Percentiles rank a stretch among this genome's conserved stretches.
phyloP scores from a whole-genome alignment of 2,113 vertebrate genomes.

The Melanocharis versteri region DNA sequence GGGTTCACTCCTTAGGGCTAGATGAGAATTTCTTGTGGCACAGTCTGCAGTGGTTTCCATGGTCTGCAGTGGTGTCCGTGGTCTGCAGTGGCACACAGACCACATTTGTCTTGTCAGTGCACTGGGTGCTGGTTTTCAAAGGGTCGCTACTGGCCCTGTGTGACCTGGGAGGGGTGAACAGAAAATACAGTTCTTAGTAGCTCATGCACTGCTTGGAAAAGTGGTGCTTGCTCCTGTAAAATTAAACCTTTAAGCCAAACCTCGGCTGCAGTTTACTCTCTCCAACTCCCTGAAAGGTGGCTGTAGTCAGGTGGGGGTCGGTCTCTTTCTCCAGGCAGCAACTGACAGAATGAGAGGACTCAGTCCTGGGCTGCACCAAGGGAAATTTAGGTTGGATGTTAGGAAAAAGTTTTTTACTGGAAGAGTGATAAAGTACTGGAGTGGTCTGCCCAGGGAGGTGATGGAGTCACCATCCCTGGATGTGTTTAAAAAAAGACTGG shows the following conservation, averaged over 20 bases:
- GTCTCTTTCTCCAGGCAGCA: neutral
- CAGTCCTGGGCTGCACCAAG: neutral
- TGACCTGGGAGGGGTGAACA: neutral
- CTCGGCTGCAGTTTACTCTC: fast-evolving
- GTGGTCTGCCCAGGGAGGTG: fast-evolving
- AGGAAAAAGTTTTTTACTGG: neutral
- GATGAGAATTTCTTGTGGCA: neutral
- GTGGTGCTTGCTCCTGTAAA: neutral
- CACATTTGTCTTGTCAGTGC: neutral
- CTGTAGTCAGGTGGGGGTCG: fast-evolving
- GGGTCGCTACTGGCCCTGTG: neutral
- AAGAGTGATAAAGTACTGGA: neutral
- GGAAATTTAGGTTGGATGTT: neutral
- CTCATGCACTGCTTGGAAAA: fast-evolving
- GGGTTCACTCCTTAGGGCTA: neutral
- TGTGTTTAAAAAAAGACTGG: neutral
- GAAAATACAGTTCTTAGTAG: neutral
- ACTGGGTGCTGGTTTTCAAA: neutral
- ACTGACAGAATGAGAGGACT: neutral
- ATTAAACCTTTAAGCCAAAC: neutral
- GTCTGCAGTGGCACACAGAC: neutral
- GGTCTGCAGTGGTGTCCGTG: neutral
- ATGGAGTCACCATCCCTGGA: neutral
- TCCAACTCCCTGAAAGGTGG: neutral
- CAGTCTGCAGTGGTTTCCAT: neutral